Base-by-base conservation (phyloP, 2,888 invertebrate species). In the Hirtodrosophila histrioides region DNA sequence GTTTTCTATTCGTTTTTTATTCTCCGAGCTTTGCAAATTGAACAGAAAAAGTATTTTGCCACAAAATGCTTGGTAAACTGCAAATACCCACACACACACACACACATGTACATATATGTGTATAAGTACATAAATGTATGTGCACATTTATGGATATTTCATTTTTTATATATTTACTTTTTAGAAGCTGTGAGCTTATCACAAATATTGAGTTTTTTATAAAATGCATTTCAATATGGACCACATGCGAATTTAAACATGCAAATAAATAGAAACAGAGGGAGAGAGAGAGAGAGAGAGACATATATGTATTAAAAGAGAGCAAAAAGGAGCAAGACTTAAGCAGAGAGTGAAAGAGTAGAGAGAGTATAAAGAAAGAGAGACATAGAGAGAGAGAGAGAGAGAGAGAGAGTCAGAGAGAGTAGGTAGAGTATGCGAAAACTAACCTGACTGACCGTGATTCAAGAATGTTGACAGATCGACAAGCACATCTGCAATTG, bases 381-480 rank as follows among this genome's bases (percentile, higher is more conserved):
- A 55, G 17, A 23, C 23, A 37, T 27, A 45, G 24, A 37, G 23
- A 60, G 33, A 12, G 11, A 37, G 35, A 50, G 31, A 57, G 46
- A 62, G 46, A 37, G 12, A 56, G 36, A 45, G 23, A 60, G 12
- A 51, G 39, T 46, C 17, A 71, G 44, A 56, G n/a, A 67, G 31
- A 72, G 48, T 9, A 31, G 31, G 7, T 24, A 40, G 39, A 77
- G 66, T 46, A 55, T 29, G 49, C 53, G 69, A 27, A 51, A 37
- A 92, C 92, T 92, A 91, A 92, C 92, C 92, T 92, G 92, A 91
- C 90, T 89, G 90, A 90, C 91, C 92, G 84, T 91, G 90, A 89
- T 91, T 92, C 83, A 91, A 86, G 88, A 89, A 91, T 79, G 91
- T 90, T 85, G 91, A 90, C 81, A 90, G 88, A 90, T 92, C 91